These are phyloP conservation scores for Monarcha castaneiventris DNA, from an alignment of 2,113 vertebrate genomes.

Conservation along the genomic window DNA sequence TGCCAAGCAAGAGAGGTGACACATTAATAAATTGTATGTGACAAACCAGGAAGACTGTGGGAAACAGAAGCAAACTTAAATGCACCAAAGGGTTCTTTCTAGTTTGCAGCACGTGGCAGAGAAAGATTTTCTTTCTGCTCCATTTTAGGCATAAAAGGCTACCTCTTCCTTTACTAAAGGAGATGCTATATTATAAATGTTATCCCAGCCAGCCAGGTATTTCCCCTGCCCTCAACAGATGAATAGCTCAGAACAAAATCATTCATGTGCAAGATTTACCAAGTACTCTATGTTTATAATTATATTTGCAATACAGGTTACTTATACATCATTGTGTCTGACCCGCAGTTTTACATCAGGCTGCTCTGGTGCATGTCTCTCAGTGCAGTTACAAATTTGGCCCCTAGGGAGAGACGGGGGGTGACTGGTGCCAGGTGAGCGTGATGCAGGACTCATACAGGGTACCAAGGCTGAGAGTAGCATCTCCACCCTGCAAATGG, in stretches of 20 bases:
- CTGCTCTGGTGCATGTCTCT: background rate
- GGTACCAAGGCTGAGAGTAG: background rate
- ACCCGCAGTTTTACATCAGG: background rate
- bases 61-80: background rate
- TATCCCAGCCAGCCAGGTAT: background rate
- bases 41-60: background rate
- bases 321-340: background rate
- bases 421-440: background rate
- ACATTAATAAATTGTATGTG: background rate
- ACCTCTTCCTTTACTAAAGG: background rate
- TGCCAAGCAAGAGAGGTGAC: background rate
- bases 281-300: background rate
- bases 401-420: background rate
- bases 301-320: background rate
- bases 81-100: background rate
- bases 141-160: background rate
- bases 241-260: background rate
- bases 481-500: background rate
- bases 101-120: background rate
- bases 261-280: background rate
- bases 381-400: background rate
- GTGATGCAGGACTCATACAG: background rate
- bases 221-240: background rate
- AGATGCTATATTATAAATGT: background rate
- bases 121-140: background rate